A percentile compares a stretch with the other conserved stretches of the same genome.
phyloP scores from a whole-genome alignment of 2,888 invertebrate species.

The Hypsopygia costalis region DNA sequence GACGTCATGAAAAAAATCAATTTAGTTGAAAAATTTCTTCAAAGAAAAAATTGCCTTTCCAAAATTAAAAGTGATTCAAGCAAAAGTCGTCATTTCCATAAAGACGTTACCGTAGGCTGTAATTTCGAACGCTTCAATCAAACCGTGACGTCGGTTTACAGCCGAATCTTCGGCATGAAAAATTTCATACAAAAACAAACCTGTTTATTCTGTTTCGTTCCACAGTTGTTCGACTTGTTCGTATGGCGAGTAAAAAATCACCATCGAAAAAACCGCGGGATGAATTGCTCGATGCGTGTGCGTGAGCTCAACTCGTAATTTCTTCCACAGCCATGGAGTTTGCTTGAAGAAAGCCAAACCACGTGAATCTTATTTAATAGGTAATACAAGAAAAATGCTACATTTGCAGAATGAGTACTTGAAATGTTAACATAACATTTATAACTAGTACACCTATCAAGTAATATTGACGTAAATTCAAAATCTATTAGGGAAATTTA shows the following conservation, averaged over 20 bases:
- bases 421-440: no score
- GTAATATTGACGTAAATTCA: no score
- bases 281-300: slow-evolving; percentile 34
- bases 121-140: slow-evolving; percentile 43
- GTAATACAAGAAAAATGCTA: no score
- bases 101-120: slow-evolving; percentile 29
- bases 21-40: no score
- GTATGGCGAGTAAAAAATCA: slow-evolving; percentile 34
- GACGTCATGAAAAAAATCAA: no score
- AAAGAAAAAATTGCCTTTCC: no score
- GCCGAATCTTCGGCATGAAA: slow-evolving; percentile 41
- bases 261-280: slow-evolving; percentile 29
- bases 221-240: slow-evolving; percentile 36
- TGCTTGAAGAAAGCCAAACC: slow-evolving; percentile 2
- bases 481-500: no score
- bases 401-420: no score
- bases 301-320: slow-evolving; percentile 19
- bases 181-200: slow-evolving; percentile 45
- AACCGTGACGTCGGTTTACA: slow-evolving; percentile 31
- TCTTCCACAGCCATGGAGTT: slow-evolving; percentile 13
- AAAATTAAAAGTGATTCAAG: slow-evolving; percentile 7
- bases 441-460: no score
- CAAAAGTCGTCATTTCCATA: slow-evolving; percentile 19
- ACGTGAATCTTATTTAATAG: no score
- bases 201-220: slow-evolving; percentile 53